These are phyloP conservation scores for Drosophila pachea DNA, from an alignment of 1,140 invertebrate genomes.

Conservation along the genomic window DNA sequence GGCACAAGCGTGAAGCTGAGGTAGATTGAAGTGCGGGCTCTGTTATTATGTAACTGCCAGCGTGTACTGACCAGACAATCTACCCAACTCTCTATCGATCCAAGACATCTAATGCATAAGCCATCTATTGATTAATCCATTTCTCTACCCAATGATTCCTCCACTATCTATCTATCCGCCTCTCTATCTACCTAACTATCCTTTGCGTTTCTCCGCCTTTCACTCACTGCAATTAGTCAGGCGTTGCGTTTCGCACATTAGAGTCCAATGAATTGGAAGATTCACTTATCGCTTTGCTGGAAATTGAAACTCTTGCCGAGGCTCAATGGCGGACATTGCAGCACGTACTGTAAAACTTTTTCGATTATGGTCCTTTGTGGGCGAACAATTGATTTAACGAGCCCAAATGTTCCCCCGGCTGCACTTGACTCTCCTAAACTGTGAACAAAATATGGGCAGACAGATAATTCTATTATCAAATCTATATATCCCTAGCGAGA, in stretches of 20 bases:
- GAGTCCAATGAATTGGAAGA: constrained; percentile 4
- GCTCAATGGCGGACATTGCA: neutral
- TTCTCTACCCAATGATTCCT: too few species aligned
- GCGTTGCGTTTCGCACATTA: neutral
- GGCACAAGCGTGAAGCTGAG: too few species aligned
- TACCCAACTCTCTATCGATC: too few species aligned
- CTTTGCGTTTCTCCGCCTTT: too few species aligned
- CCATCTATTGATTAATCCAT: too few species aligned
- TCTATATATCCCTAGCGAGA: neutral
- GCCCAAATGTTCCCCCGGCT: neutral
- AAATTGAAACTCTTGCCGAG: constrained; percentile 7
- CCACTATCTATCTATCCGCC: too few species aligned
- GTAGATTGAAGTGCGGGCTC: too few species aligned
- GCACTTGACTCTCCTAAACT: neutral
- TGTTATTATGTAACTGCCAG: too few species aligned
- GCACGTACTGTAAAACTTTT: constrained; percentile 25
- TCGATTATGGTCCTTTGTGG: constrained; percentile 18
- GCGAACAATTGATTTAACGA: constrained; percentile 14
- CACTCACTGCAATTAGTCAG: neutral
- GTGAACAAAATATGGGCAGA: neutral
- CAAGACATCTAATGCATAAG: too few species aligned
- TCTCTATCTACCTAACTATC: too few species aligned
- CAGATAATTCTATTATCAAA: neutral
- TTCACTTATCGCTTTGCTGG: neutral
- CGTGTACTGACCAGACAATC: too few species aligned